A percentile compares a stretch with the other conserved stretches of the same genome.
Conservation (phyloP, 1,140 invertebrate species). For the Ganaspis sp. region DNA sequence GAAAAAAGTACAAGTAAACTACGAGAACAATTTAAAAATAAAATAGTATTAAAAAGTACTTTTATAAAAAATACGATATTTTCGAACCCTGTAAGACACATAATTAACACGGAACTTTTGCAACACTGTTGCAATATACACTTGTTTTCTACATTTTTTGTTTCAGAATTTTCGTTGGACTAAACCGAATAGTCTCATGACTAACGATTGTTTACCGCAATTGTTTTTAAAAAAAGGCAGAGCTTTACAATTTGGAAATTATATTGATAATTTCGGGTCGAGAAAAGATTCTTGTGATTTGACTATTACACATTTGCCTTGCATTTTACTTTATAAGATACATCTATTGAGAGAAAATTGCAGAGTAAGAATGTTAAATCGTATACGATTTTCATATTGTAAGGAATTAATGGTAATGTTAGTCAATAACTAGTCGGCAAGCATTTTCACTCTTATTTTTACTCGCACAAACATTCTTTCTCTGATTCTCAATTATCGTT, state of each 20-base stretch:
- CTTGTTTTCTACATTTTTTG: not conserved
- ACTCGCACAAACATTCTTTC: not conserved
- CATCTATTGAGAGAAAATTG: conserved; percentile 19
- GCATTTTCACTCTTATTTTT: conserved; percentile 4
- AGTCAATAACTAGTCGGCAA: not conserved
- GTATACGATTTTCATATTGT: conserved; percentile 25
- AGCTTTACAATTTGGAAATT: not conserved
- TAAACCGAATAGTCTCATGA: conserved; percentile 3
- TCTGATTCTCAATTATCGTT: not conserved
- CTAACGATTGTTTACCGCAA: conserved; percentile 15
- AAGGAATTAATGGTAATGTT: conserved; percentile 20
- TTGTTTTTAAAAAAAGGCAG: not conserved
- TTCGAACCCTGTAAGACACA: conserved; percentile 20
- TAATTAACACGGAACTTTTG: conserved; percentile 19
- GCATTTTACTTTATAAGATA: not conserved
- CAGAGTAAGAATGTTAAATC: conserved; percentile 8
- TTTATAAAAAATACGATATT: conserved; percentile 17
- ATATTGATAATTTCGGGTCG: not conserved
- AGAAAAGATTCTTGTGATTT: not conserved
- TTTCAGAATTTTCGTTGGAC: not conserved
- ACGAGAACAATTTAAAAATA: not conserved
- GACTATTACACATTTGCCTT: not conserved
- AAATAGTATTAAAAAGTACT: not conserved
- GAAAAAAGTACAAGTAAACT: too few species aligned
- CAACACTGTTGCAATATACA: not conserved